phyloP scores from a whole-genome alignment of 30 jellyfish, hydroid and myxozoan species.

The Hydra vulgaris region DNA sequence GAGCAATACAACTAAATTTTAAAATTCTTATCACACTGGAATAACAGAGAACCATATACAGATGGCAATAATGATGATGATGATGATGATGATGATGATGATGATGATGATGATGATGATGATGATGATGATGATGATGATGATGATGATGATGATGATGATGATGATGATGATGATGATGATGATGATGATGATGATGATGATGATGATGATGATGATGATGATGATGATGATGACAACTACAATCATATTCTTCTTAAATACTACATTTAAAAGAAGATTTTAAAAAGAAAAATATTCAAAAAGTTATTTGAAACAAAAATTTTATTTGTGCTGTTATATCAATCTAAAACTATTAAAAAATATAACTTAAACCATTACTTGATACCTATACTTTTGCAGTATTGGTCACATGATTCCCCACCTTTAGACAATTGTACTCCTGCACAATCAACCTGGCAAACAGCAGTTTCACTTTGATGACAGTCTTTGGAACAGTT shows the following conservation, averaged over 20 bases:
- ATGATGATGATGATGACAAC: neutral
- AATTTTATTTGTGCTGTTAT: no score
- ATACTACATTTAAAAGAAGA: no score
- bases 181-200: neutral
- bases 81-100: no score
- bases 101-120: no score
- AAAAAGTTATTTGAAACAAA: no score
- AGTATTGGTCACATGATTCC: neutral
- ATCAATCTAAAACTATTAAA: no score
- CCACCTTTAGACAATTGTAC: neutral
- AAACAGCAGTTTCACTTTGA: neutral
- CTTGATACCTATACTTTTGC: conserved; percentile 6
- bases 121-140: neutral
- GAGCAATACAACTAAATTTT: no score
- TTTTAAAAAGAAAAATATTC: no score
- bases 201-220: neutral
- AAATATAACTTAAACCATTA: no score
- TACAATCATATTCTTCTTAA: neutral
- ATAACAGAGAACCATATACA: no score
- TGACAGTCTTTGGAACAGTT: neutral
- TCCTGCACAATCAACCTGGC: neutral
- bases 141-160: neutral
- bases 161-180: conserved; percentile 3
- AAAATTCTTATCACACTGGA: no score
- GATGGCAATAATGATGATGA: no score